Evolutionary conservation across 2,888 invertebrate genomes (phyloP).

Genomic region (Aleiodes testaceus): DNA sequence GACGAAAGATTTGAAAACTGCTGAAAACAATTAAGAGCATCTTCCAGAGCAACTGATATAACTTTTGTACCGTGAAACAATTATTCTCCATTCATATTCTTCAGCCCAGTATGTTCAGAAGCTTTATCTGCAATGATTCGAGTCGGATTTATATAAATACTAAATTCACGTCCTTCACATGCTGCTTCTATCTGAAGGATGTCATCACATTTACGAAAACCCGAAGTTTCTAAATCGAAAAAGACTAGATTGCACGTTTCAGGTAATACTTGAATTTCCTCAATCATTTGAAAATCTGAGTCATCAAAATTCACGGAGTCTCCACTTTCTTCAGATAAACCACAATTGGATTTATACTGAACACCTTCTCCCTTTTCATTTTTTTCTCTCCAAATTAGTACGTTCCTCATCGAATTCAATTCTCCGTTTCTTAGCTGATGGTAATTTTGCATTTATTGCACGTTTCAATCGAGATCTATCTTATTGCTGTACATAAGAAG

Average conservation of each 20-base stretch:
- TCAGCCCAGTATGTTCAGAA: constrained; percentile 28
- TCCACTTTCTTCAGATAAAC: constrained; percentile 27
- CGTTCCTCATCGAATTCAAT: constrained; percentile 18
- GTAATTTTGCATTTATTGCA: constrained; percentile 35
- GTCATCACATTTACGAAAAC: constrained; percentile 26
- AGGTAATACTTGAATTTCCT: constrained; percentile 23
- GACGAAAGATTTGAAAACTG: constrained; percentile 14
- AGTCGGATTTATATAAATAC: constrained; percentile 30
- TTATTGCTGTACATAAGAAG: constrained; percentile 10
- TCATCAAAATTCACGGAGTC: constrained; percentile 20
- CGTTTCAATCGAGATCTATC: constrained; percentile 35
- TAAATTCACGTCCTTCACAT: constrained; percentile 37
- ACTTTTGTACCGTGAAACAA: constrained; percentile 20
- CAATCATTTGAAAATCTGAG: constrained; percentile 12
- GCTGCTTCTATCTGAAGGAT: constrained; percentile 41
- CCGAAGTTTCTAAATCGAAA: constrained; percentile 41
- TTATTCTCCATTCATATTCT: constrained; percentile 32
- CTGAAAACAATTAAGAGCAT: constrained; percentile 31
- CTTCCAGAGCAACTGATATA: constrained; percentile 19
- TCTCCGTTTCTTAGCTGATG: constrained; percentile 26
- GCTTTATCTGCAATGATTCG: constrained; percentile 15
- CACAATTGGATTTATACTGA: constrained; percentile 39
- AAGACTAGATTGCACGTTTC: constrained; percentile 33
- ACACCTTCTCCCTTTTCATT: constrained; percentile 37
- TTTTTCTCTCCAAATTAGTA: constrained; percentile 20